Percentiles rank a stretch among this genome's conserved stretches.
These are phyloP conservation scores for Drosophila teissieri DNA, from an alignment of 1,140 invertebrate genomes.

Conservation along the genomic window DNA sequence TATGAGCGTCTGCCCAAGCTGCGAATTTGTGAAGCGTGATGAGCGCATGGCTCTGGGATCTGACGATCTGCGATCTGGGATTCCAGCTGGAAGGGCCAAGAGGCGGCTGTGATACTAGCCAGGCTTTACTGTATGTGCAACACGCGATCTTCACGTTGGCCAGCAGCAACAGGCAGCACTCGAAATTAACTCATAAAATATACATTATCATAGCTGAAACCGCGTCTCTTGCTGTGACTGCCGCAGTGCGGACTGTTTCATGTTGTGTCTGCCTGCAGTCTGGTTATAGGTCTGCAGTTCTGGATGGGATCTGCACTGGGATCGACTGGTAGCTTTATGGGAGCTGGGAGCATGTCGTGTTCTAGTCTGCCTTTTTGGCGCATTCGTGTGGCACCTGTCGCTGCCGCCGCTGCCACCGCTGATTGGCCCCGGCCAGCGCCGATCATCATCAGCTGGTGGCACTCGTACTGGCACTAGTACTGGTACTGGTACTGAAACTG, in stretches of 20 bases:
- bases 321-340: constrained; percentile 9
- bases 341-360: constrained; percentile 43
- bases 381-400: constrained; percentile 77
- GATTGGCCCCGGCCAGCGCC: constrained; percentile 53
- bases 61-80: not conserved
- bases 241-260: constrained; percentile 13
- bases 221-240: constrained; percentile 36
- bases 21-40: constrained; percentile 82
- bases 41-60: constrained; percentile 54
- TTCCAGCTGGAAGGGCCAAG: constrained; percentile 7
- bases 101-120: constrained; percentile 1
- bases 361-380: constrained; percentile 75
- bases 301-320: constrained; percentile 9
- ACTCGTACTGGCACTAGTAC: not conserved
- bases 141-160: constrained; percentile 58
- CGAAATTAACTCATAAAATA: constrained; percentile 82
- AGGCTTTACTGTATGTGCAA: constrained; percentile 64
- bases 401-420: constrained; percentile 43
- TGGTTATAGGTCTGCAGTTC: constrained; percentile 24
- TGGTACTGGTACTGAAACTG: not conserved
- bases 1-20: constrained; percentile 76
- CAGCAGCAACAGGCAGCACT: constrained; percentile 32
- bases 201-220: constrained; percentile 79
- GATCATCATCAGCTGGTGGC: constrained; percentile 59
- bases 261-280: constrained; percentile 30